Evolutionary conservation across 2,888 invertebrate species (phyloP).

Genomic region (Clitarchus hookeri): DNA sequence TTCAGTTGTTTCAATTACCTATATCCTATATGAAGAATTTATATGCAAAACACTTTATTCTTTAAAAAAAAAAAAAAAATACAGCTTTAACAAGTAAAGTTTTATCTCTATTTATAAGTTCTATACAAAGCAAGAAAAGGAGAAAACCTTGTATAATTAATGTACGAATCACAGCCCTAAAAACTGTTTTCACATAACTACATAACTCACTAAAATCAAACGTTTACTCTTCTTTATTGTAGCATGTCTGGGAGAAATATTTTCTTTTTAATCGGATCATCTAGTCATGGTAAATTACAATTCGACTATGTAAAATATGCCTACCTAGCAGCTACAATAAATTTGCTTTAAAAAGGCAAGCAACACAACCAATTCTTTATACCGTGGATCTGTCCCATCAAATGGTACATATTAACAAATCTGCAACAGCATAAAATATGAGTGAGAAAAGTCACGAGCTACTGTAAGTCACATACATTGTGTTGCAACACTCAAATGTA

Average conservation of each 20-base stretch:
- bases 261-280: background rate
- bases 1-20: background rate
- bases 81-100: constrained; percentile 20
- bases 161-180: constrained; percentile 31
- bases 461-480: background rate
- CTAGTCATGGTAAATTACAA: background rate
- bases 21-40: background rate
- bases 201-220: background rate
- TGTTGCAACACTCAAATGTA: background rate
- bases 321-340: background rate
- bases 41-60: background rate
- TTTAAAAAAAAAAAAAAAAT: no score
- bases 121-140: constrained; percentile 8
- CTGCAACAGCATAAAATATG: background rate
- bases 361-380: constrained; percentile 1
- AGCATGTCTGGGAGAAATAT: background rate
- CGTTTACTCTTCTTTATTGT: background rate
- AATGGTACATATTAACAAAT: background rate
- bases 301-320: background rate
- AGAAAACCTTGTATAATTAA: background rate
- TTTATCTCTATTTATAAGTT: background rate
- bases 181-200: constrained; percentile 6
- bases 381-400: background rate
- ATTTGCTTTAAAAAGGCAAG: background rate
- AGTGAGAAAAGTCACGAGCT: background rate